These are phyloP conservation scores for Nipponia nippon DNA, from an alignment of 2,113 vertebrate genomes.

Conservation along the genomic window DNA sequence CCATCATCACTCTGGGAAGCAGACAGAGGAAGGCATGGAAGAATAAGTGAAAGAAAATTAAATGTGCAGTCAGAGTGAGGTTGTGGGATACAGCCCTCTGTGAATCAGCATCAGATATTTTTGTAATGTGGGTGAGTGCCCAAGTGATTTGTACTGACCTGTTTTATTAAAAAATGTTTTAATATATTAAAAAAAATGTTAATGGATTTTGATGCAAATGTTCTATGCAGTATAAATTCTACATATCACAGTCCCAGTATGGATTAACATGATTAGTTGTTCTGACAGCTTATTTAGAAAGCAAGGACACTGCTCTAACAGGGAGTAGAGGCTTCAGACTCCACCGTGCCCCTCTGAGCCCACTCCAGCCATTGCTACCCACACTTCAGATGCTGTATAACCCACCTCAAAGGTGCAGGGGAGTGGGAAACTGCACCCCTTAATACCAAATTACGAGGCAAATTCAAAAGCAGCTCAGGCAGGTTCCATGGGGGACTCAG, in stretches of 20 bases:
- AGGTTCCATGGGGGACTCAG: not conserved
- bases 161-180: slow-evolving; percentile 16
- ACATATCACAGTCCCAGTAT: not conserved
- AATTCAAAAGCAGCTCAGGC: not conserved
- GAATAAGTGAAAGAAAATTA: slow-evolving; percentile 4
- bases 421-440: not conserved
- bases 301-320: not conserved
- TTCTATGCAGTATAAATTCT: not conserved
- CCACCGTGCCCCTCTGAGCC: not conserved
- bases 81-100: not conserved
- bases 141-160: slow-evolving; percentile 56
- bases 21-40: not conserved
- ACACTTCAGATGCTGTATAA: not conserved
- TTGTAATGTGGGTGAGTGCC: slow-evolving; percentile 46
- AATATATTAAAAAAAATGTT: not conserved
- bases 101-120: slow-evolving; percentile 46
- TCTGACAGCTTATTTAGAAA: not conserved
- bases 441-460: not conserved
- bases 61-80: not conserved
- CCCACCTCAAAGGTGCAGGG: not conserved
- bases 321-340: not conserved
- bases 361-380: not conserved
- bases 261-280: not conserved
- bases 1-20: not conserved
- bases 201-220: slow-evolving; percentile 26